phyloP scores from a whole-genome alignment of 1,140 invertebrate species.

The Elymnias hypermnestra region DNA sequence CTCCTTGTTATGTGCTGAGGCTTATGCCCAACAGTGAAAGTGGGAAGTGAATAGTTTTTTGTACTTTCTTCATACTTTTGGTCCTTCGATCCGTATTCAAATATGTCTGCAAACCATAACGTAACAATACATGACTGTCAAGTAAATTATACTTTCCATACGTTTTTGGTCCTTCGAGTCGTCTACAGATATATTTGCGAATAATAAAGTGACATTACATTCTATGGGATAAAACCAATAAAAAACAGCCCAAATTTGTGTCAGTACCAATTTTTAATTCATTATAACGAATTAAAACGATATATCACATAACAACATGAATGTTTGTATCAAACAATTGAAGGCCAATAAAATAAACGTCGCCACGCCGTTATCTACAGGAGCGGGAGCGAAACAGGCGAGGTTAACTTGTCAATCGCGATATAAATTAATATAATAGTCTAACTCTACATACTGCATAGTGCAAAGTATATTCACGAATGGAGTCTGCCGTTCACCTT shows the following conservation, averaged over 20 bases:
- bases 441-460: conserved; percentile 33
- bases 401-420: conserved; percentile 30
- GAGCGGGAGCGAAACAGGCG: conserved; percentile 43
- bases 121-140: no score
- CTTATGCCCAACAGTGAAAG: no score
- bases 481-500: conserved; percentile 29
- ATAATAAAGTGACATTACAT: no score
- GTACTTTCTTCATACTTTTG: no score
- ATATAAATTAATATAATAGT: conserved; percentile 45
- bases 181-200: no score
- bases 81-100: no score
- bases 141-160: no score
- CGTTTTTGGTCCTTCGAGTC: no score
- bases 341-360: conserved; percentile 47
- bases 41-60: no score
- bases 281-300: conserved; percentile 43
- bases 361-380: conserved; percentile 55
- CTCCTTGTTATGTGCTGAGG: no score
- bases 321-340: conserved; percentile 44
- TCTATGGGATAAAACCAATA: background rate
- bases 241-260: conserved; percentile 14
- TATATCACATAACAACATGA: conserved; percentile 56
- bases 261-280: conserved; percentile 52
- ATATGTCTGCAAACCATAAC: no score
- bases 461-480: conserved; percentile 53